These are phyloP conservation scores for Pammene fasciana DNA, from an alignment of 2,888 invertebrate species.

Conservation along the genomic window DNA sequence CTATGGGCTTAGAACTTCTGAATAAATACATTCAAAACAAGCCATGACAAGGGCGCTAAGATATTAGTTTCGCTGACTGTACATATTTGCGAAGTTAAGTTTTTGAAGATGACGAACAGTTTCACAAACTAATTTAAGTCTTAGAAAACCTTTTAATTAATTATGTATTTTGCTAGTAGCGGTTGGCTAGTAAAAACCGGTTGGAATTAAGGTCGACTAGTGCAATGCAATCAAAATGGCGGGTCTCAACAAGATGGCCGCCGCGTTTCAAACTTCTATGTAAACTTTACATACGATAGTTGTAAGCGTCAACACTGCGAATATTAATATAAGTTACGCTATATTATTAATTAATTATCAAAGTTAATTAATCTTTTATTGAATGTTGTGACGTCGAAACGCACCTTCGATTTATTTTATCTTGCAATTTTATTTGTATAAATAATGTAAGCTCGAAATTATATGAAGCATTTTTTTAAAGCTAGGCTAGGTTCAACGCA, in stretches of 20 bases:
- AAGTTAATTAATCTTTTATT: conserved; percentile 53
- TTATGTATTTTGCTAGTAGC: too few relatives aligned
- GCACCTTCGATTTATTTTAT: conserved; percentile 58
- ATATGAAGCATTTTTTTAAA: conserved; percentile 61
- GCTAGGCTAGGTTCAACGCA: conserved; percentile 66
- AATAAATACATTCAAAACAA: too few relatives aligned
- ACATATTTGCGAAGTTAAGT: too few relatives aligned
- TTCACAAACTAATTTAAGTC: too few relatives aligned
- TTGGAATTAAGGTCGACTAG: conserved; percentile 24
- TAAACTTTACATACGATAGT: conserved; percentile 61
- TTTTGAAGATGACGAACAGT: too few relatives aligned
- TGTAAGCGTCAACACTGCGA: conserved; percentile 75
- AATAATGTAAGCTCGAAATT: conserved; percentile 58
- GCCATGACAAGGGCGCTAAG: too few relatives aligned
- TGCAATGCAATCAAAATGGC: conserved; percentile 52
- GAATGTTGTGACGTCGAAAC: conserved; percentile 75
- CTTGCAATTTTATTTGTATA: conserved; percentile 53
- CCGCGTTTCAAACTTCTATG: conserved; percentile 50
- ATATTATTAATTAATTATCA: conserved; percentile 61
- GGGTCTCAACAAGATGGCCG: conserved; percentile 45
- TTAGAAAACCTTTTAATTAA: too few relatives aligned
- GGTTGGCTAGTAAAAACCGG: conserved; percentile 15
- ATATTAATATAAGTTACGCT: conserved; percentile 75
- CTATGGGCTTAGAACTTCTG: too few relatives aligned
- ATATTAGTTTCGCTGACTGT: too few relatives aligned